A percentile compares a stretch with the other conserved stretches of the same genome.
Conservation (phyloP, 1,140 invertebrate species). For the Alviniconcha marisindica region DNA sequence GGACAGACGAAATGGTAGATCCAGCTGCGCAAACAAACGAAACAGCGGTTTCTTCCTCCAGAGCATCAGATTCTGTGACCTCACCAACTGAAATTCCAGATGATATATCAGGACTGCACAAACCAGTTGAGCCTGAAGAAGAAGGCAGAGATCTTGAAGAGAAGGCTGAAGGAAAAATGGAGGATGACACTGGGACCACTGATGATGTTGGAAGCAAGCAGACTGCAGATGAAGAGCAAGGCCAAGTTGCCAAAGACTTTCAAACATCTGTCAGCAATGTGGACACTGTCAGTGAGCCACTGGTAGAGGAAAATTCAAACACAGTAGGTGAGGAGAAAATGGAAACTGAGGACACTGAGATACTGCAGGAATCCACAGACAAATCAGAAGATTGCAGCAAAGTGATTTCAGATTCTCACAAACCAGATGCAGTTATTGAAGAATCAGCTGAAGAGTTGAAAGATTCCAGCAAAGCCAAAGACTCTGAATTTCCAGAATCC, state of each 20-base stretch:
- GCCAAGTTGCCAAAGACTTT: background rate
- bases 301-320: background rate
- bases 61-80: background rate
- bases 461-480: background rate
- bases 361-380: background rate
- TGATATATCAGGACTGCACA: no score
- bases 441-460: background rate
- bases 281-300: no score
- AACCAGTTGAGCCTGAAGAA: no score
- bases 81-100: no score
- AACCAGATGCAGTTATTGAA: background rate
- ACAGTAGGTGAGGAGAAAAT: background rate
- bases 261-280: background rate
- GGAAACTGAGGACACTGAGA: background rate
- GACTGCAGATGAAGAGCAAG: background rate
- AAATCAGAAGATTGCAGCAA: background rate
- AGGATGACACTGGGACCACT: background rate
- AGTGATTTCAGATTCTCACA: background rate
- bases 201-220: background rate
- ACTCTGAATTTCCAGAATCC: slow-evolving; percentile 1
- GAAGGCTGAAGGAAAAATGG: background rate
- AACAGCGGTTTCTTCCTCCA: background rate
- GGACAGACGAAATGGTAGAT: background rate
- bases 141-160: background rate
- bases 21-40: background rate